Conservation (phyloP, 2,888 invertebrate species). For the Cephus pulcher region DNA sequence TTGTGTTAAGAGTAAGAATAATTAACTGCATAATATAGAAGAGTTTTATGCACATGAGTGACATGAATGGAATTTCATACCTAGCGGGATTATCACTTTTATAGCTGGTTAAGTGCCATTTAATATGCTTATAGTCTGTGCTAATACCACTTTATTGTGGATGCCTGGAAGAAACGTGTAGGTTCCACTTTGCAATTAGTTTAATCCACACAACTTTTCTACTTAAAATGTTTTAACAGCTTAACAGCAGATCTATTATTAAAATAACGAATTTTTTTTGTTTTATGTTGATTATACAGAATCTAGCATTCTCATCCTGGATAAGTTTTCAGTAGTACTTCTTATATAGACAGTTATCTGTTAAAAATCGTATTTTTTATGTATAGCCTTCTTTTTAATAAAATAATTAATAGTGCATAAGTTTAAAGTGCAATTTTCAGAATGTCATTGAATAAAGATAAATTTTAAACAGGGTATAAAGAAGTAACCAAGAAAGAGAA, state of each 20-base stretch:
- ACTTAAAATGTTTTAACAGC: neutral
- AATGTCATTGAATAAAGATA: neutral
- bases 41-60: constrained; percentile 7
- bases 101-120: neutral
- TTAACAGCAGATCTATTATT: neutral
- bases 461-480: neutral
- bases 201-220: neutral
- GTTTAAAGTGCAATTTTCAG: neutral
- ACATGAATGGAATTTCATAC: neutral
- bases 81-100: neutral
- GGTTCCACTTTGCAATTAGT: neutral
- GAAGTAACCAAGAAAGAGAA: neutral
- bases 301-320: neutral
- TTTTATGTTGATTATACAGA: neutral
- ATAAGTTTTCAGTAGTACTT: neutral
- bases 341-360: neutral
- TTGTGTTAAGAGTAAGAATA: neutral
- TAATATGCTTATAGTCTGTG: neutral
- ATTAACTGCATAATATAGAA: neutral
- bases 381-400: neutral
- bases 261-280: neutral
- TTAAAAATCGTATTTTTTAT: neutral
- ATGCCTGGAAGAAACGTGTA: neutral
- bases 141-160: neutral
- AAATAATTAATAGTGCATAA: neutral